These are phyloP conservation scores for Amblyornis subalaris DNA, from an alignment of 2,113 vertebrate genomes.

Conservation along the genomic window DNA sequence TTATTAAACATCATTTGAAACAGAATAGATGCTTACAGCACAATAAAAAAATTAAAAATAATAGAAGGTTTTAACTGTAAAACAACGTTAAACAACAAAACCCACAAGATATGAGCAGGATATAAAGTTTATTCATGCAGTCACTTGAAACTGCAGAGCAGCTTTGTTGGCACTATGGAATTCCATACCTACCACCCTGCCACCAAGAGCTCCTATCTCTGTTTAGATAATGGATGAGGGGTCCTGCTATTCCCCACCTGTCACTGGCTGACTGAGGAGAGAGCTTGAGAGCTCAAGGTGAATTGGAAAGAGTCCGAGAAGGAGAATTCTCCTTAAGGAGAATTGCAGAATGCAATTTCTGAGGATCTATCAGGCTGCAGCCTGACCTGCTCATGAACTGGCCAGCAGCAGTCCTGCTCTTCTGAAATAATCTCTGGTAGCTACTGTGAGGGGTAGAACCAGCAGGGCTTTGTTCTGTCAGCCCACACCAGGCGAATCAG, in stretches of 20 bases:
- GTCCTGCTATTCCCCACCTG: neutral
- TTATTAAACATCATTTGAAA: neutral
- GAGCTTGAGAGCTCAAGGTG: neutral
- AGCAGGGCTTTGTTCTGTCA: neutral
- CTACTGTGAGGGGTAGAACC: neutral
- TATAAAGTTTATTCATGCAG: neutral
- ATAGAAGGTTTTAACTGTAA: neutral
- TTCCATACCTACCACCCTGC: neutral
- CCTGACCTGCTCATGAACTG: neutral
- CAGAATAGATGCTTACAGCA: neutral
- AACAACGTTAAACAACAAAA: neutral
- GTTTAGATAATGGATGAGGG: neutral
- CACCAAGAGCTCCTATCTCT: neutral
- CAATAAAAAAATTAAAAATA: neutral
- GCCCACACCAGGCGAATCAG: neutral
- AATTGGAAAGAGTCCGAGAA: neutral
- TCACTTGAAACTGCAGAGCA: neutral
- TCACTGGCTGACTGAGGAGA: neutral
- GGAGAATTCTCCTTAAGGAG: neutral
- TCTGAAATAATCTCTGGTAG: neutral
- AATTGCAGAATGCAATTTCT: neutral
- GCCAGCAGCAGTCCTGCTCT: neutral
- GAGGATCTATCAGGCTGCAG: neutral
- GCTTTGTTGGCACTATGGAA: neutral
- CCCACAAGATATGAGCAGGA: neutral